A percentile compares a stretch with the other conserved stretches of the same genome.
Evolutionary conservation across 2,113 vertebrate species (phyloP).

Genomic region (Chiloscyllium plagiosum): DNA sequence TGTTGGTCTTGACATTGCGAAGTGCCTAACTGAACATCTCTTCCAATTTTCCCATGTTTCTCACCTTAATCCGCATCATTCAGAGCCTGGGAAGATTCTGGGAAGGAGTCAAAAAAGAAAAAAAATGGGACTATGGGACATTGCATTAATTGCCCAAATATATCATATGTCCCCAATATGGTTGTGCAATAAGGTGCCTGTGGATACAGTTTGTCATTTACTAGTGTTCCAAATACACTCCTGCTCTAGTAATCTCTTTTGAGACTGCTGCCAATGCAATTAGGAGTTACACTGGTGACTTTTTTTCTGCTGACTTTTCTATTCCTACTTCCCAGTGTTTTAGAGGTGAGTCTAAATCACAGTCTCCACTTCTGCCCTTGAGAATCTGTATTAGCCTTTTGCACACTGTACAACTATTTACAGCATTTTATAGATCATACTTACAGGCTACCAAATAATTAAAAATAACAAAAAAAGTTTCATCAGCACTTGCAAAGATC

Average conservation of each 20-base stretch:
- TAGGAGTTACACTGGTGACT: not conserved
- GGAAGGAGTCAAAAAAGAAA: not conserved
- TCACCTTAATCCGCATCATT: too few species aligned
- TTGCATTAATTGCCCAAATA: not conserved
- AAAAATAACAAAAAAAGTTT: not conserved
- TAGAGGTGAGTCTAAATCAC: not conserved
- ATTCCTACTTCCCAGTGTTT: not conserved
- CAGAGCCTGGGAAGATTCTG: not conserved
- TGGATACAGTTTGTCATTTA: not conserved
- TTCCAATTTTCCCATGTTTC: too few species aligned
- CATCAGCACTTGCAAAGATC: not conserved
- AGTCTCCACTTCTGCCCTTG: not conserved
- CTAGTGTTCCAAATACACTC: not conserved
- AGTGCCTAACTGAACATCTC: too few species aligned
- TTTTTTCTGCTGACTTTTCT: not conserved
- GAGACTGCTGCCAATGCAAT: not conserved
- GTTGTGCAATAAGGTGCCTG: not conserved
- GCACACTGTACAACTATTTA: not conserved
- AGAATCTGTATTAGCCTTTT: not conserved
- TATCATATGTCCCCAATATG: not conserved
- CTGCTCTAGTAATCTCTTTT: not conserved
- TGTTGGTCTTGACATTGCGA: too few species aligned
- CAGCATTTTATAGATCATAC: not conserved
- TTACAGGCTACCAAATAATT: not conserved
- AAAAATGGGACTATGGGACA: not conserved